Evolutionary conservation across 1,140 invertebrate species (phyloP).

Genomic region (Brachionus rotundiformis): DNA sequence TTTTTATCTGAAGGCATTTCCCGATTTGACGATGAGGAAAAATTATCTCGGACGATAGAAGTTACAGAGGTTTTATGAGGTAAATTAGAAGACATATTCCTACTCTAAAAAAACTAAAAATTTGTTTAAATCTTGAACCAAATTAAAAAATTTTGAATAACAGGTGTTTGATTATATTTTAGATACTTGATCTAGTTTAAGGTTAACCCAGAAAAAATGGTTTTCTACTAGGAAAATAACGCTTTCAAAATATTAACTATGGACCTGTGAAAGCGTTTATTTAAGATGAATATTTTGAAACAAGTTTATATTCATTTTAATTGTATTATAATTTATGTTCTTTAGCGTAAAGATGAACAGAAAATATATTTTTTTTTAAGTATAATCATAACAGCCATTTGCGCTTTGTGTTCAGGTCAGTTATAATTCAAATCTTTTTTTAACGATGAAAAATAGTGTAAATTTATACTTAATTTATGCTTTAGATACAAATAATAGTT

Average conservation of each 20-base stretch:
- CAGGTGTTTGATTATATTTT: background rate
- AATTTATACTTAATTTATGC: background rate
- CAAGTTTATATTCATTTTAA: background rate
- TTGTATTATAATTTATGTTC: constrained; percentile 21
- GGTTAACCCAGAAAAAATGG: background rate
- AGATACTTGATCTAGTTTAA: constrained; percentile 2
- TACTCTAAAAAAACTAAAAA: background rate
- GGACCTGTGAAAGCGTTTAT: background rate
- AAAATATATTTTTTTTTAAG: background rate
- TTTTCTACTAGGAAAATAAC: background rate
- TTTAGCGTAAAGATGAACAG: background rate
- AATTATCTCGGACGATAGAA: constrained; percentile 8
- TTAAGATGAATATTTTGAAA: constrained; percentile 11
- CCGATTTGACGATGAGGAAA: background rate
- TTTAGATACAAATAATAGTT: background rate
- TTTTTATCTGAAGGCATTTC: constrained; percentile 7
- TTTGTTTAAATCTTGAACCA: background rate
- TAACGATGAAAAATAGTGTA: background rate
- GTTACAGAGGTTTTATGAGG: constrained; percentile 3
- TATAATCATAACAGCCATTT: background rate
- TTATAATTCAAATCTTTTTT: background rate
- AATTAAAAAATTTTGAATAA: background rate
- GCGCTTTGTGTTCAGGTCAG: background rate
- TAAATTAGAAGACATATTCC: constrained; percentile 13
- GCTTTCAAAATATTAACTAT: background rate